Base-by-base conservation (phyloP, 2,797 vertebrate species). In the Somateria mollissima region DNA sequence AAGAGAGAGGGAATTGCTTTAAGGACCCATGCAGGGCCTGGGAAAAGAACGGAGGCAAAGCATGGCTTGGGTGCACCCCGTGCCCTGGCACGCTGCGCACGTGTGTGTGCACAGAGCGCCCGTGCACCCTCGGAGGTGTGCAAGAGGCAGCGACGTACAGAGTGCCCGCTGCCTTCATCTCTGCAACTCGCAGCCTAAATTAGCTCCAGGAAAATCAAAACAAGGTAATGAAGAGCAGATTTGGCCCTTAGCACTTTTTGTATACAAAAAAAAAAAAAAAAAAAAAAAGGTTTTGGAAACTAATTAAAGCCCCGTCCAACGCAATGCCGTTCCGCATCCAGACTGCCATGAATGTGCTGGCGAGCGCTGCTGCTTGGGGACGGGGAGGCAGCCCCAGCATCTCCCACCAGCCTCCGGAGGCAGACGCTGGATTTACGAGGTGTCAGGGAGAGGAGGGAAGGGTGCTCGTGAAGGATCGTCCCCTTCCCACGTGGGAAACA, bases 211-310 rank as follows among this genome's bases (percentile, higher is more conserved):
- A 85, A 93, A 90, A 93, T 34, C 72, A 49, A 89, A 91, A 80
- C 76, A 62, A n/a, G 62, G 61, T 74, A 79, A 92, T 78, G 79
- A 78, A 62, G 82, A 93, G 73, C 91, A 91, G 85, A 91, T 79
- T 51, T 87, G 87, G 76, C 75, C 67, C 79, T 76, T 36, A 67
- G 87, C 64, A 45, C 72, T 75, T 88, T 24, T 25, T 70, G 39
- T 81, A 39, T 54, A 65, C 64, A 13, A 75, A 69, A 64, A 24
- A 49, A 49, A 22, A 47, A 11, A 45, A 20, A 20, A 4, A 45
- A 47, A 47, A 22, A 22, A 47, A 49, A 49, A 12, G 10, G 5
- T 18, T 87, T 72, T 54, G 57, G 84, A 70, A 87, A 54, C 17
- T 27, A 69, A 88, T 71, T 79, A 87, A 83, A 60, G 27, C 57